A percentile compares a stretch with the other conserved stretches of the same genome.
phyloP scores from a whole-genome alignment of 2,888 invertebrate genomes.

The Blomia tropicalis region DNA sequence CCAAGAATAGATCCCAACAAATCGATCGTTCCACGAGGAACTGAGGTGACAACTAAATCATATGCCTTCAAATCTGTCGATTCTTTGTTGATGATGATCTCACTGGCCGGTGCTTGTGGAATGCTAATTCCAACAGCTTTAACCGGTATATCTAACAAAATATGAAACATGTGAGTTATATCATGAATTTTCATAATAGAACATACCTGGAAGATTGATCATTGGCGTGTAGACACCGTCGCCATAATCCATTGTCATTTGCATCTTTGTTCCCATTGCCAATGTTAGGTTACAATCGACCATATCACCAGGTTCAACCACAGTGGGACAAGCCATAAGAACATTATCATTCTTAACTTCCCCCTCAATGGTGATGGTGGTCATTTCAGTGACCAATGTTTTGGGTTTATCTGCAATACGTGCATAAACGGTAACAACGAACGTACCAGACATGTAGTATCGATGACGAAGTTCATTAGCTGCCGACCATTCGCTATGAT shows the following conservation, averaged over 20 bases:
- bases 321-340: conserved; percentile 32
- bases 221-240: conserved; percentile 28
- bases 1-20: conserved; percentile 18
- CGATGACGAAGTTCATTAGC: conserved; percentile 30
- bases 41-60: conserved; percentile 12
- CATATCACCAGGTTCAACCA: conserved; percentile 33
- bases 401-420: background rate
- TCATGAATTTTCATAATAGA: background rate
- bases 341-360: conserved; percentile 30
- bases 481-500: conserved; percentile 30
- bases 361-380: conserved; percentile 31
- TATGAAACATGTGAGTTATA: background rate
- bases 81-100: background rate
- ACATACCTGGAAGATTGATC: conserved; percentile 28
- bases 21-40: background rate
- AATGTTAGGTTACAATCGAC: conserved; percentile 32
- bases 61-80: background rate
- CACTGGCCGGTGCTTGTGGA: background rate
- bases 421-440: conserved; percentile 32
- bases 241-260: conserved; percentile 30
- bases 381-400: conserved; percentile 31
- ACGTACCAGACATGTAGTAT: conserved; percentile 33
- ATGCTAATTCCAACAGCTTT: conserved; percentile 6
- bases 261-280: conserved; percentile 32
- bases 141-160: conserved; percentile 7